phyloP scores from a whole-genome alignment of 53 echinoderm and acorn worm genomes.

The Zoroaster sp. region DNA sequence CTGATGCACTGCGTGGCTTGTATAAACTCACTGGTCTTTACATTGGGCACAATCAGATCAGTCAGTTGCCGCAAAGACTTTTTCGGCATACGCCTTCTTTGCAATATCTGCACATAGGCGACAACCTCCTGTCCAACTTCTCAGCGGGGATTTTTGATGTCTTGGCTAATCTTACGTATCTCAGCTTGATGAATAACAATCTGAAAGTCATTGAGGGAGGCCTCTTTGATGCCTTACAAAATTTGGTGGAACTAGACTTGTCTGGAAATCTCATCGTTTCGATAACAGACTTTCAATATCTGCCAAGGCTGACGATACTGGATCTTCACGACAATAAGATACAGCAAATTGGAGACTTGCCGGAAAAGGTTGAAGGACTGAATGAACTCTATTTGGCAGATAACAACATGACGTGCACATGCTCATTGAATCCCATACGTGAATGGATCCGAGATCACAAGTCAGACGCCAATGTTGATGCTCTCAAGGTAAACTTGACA shows the following conservation, averaged over 20 bases:
- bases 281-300: background rate
- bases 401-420: conserved; percentile 47
- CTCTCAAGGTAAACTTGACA: background rate
- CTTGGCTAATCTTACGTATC: background rate
- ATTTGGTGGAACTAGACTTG: background rate
- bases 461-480: background rate
- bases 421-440: conserved; percentile 3
- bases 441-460: background rate
- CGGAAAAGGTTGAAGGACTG: background rate
- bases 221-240: background rate
- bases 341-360: background rate
- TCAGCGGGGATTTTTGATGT: conserved; percentile 28
- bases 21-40: conserved; percentile 35
- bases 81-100: conserved; percentile 35
- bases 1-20: conserved; percentile 42
- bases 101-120: conserved; percentile 45
- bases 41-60: conserved; percentile 45
- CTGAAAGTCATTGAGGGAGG: background rate
- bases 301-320: conserved; percentile 9
- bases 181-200: conserved; percentile 55
- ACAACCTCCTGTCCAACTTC: conserved; percentile 37
- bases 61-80: background rate
- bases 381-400: conserved; percentile 7
- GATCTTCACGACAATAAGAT: conserved; percentile 32
- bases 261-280: background rate